These are phyloP conservation scores for Octodonta nipae DNA, from an alignment of 2,888 invertebrate genomes.

Conservation along the genomic window DNA sequence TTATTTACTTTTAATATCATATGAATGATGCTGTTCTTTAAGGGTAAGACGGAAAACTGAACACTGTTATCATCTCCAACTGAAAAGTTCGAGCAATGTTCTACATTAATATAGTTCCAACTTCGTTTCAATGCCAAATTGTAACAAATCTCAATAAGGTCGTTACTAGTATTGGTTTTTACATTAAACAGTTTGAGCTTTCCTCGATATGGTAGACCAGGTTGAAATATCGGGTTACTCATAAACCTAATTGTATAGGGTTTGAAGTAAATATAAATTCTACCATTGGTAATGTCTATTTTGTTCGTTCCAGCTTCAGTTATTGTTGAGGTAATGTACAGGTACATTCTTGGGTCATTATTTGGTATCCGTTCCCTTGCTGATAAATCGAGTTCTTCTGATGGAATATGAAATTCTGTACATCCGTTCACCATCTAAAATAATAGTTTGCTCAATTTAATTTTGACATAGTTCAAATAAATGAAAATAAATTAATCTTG, in stretches of 20 bases:
- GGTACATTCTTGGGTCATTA: slow-evolving; percentile 18
- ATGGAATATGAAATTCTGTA: slow-evolving; percentile 22
- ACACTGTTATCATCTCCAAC: slow-evolving; percentile 21
- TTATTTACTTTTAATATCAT: slow-evolving; percentile 28
- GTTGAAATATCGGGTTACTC: slow-evolving; percentile 45
- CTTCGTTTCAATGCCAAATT: slow-evolving; percentile 29
- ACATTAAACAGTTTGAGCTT: slow-evolving; percentile 37
- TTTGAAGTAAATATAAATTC: slow-evolving; percentile 40
- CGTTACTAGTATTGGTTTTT: slow-evolving; percentile 20
- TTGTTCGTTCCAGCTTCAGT: slow-evolving; percentile 51
- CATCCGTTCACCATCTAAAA: slow-evolving; percentile 30
- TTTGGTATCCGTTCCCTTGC: slow-evolving; percentile 14
- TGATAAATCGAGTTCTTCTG: slow-evolving; percentile 18
- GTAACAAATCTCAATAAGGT: slow-evolving; percentile 31
- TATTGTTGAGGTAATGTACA: slow-evolving; percentile 34
- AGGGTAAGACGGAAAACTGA: slow-evolving; percentile 27
- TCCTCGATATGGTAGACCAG: slow-evolving; percentile 57
- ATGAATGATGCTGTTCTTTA: slow-evolving; percentile 28
- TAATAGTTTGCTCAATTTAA: slow-evolving; percentile 3
- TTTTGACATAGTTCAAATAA: too few relatives aligned
- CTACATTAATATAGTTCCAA: slow-evolving; percentile 29
- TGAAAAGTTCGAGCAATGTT: slow-evolving; percentile 27
- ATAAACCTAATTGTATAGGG: slow-evolving; percentile 46
- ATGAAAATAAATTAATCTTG: too few relatives aligned
- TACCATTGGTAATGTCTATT: slow-evolving; percentile 47